Evolutionary conservation across 1,140 invertebrate genomes (phyloP), one percentile per base, ranked within the genome.

Genomic region (Bombus waltoni): DNA sequence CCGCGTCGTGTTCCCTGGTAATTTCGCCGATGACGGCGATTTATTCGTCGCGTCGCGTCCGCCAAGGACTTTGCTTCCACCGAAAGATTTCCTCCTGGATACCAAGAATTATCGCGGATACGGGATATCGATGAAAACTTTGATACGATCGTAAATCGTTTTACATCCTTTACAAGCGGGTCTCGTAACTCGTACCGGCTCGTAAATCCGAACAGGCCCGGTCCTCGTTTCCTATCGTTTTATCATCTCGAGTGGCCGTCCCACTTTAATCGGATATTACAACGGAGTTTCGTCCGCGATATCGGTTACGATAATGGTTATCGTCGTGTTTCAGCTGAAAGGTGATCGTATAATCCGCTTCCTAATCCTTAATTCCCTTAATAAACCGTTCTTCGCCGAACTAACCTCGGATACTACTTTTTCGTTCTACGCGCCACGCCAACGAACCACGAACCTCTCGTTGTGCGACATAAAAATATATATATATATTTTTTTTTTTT

Each of bases 141-240:
- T 68, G 32, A 68, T 13, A 25, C 44, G 73, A 10, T 83, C 81
- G 65, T 77, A 77, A 83, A 77, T 66, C 59, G 73, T 53, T 82
- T 82, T 74, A 74, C 71, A 82, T 74, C n/a, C 74, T 82, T 82
- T 74, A 47, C 57, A 82, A 57, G 22, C 35, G 32, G 18, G 18
- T 15, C 25, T 40, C 28, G 81, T 68, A 57, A 77, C 68, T 83
- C 66, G 13, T 65, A 68, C 35, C 40, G 13, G 81, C 25, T 68
- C 81, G 44, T 83, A 83, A 83, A 83, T 83, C 81, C 35, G 22
- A 5, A 18, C 74, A 53, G 22, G n/a, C 44, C 44, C 4, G 38
- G 3, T 40, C 57, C 59, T 77, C 81, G 73, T 83, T 77, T 28
- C 40, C 28, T 47, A 35, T 38, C 44, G 72, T 66, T 65, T 75